Percentiles rank a stretch among this genome's conserved stretches.
phyloP scores from a whole-genome alignment of 2,888 invertebrate genomes.

The Ariolimax columbianus region DNA sequence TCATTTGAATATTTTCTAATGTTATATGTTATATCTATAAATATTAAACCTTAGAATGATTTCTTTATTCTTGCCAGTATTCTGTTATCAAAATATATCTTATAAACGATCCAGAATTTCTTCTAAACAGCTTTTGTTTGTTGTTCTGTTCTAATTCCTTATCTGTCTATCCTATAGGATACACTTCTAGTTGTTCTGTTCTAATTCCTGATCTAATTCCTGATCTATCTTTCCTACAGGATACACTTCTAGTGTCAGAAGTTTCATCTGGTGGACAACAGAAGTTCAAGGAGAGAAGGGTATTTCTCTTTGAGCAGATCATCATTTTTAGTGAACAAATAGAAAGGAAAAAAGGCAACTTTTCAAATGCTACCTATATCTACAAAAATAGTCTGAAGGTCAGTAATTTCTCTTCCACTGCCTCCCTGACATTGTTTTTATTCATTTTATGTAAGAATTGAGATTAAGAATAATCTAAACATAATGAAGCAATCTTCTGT shows the following conservation, averaged over 20 bases:
- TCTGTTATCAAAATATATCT: background rate
- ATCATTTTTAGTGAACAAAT: conserved; percentile 94
- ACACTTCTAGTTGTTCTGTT: too few species aligned
- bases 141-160: background rate
- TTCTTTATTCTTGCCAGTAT: background rate
- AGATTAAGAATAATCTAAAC: too few species aligned
- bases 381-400: conserved; percentile 96
- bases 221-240: conserved; percentile 69
- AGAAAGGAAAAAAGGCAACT: conserved; percentile 89
- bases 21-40: too few species aligned
- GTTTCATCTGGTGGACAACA: conserved; percentile 78
- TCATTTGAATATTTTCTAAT: too few species aligned
- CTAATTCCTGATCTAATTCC: background rate
- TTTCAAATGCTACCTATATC: conserved; percentile 94
- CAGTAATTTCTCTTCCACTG: conserved; percentile 16
- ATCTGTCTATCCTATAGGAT: conserved; percentile 73
- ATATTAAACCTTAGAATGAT: too few species aligned
- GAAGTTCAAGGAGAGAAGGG: conserved; percentile 91
- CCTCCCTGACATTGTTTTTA: background rate
- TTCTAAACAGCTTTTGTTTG: background rate
- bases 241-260: conserved; percentile 79
- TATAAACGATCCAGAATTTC: too few species aligned
- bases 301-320: conserved; percentile 98
- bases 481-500: too few species aligned
- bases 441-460: too few species aligned